Evolutionary conservation across 2,113 vertebrate genomes (phyloP), one percentile per base, ranked within the genome.

Genomic region (Psophia crepitans): DNA sequence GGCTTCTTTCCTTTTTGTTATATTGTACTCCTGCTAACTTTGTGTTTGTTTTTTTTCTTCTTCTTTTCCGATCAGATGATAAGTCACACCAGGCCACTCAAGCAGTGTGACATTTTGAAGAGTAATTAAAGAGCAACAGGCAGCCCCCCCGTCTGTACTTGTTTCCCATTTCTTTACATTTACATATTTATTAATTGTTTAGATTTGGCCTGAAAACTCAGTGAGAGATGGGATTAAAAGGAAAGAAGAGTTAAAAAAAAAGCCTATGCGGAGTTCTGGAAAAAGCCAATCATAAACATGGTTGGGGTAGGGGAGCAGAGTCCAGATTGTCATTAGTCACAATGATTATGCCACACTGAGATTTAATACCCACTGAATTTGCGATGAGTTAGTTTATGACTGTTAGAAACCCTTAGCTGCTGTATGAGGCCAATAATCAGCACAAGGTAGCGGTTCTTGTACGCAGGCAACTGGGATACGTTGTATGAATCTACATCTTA

Each of bases 291-390:
- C 15, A 23, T 65, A 63, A 88, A 87, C 9, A 77, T 19, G 6
- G 3, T 23, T 76, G 58, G 61, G 23, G 14, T 54, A 58, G 21
- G 80, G 54, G 51, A 80, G 43, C 26, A 70, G 53, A 60, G 71
- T 60, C 82, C 71, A 92, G 54, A 70, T 44, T 93, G 68, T 86
- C 90, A 70, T 93, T 93, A 96, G 63, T 94, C 79, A 70, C 78
- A 87, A 82, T 54, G 78, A 44, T 26, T 86, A 77, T n/a, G 46
- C 51, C 81, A 68, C 48, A 78, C 27, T 75, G 58, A 83, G 35
- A 44, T 33, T 32, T 48, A 75, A 93, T 78, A 60, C 30, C 19
- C 56, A 81, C n/a, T 77, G 60, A 77, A 94, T 71, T 63, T 48
- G 56, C 74, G 60, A 68, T 22, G 2, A 77, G 37, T 73, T 94